phyloP scores from a whole-genome alignment of 2,113 vertebrate species.

The Muscicapa adusta region DNA sequence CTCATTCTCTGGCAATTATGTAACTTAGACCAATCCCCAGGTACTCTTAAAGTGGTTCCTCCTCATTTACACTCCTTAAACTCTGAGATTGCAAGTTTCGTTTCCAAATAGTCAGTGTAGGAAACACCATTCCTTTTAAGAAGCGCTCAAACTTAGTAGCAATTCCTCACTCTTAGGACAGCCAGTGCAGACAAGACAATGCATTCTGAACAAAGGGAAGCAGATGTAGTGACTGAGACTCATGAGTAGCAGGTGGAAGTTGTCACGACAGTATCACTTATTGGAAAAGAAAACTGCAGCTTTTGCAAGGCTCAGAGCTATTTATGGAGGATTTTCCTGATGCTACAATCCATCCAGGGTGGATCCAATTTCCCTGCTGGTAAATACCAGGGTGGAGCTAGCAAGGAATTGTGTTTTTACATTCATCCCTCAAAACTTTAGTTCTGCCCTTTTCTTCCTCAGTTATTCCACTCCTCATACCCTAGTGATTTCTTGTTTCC shows the following conservation, averaged over 20 bases:
- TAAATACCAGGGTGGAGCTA: neutral
- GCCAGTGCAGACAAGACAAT: neutral
- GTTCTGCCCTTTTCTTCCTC: neutral
- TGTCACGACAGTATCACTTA: slow-evolving; percentile 4
- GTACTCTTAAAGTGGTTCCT: neutral
- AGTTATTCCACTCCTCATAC: neutral
- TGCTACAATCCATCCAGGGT: neutral
- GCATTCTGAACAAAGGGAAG: neutral
- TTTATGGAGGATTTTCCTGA: slow-evolving; percentile 16
- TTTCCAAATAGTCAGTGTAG: neutral
- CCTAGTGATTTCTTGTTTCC: neutral
- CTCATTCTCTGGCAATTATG: neutral
- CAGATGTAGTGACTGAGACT: neutral
- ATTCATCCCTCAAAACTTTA: neutral
- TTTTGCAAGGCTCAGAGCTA: neutral
- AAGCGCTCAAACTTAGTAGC: neutral
- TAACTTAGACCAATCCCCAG: neutral
- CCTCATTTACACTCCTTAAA: neutral
- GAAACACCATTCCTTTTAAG: neutral
- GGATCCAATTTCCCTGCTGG: neutral
- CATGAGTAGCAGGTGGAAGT: neutral
- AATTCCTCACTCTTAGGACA: neutral
- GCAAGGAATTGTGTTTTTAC: neutral
- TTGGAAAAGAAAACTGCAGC: neutral
- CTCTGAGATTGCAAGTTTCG: neutral